phyloP scores from a whole-genome alignment of 2,113 vertebrate species.

The Chionomys nivalis region DNA sequence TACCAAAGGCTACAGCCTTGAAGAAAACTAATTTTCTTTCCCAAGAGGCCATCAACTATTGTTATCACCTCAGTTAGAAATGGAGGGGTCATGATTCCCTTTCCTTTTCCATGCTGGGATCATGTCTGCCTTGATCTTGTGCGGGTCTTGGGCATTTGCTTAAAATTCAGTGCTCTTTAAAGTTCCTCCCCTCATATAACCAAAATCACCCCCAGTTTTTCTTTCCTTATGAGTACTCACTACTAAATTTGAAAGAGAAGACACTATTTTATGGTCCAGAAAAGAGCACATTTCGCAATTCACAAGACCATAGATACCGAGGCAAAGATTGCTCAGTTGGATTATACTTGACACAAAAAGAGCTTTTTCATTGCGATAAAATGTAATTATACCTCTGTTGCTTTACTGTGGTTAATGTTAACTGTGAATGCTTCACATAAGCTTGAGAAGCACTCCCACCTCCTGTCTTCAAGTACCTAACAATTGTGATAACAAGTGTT shows the following conservation, averaged over 20 bases:
- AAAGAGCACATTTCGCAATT: neutral
- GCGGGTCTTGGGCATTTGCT: too few species aligned
- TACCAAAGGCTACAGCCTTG: neutral
- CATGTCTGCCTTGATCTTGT: neutral
- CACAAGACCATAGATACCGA: neutral
- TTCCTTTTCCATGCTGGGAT: neutral
- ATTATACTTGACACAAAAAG: neutral
- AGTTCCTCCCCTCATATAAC: neutral
- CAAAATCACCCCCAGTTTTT: neutral
- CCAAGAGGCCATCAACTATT: neutral
- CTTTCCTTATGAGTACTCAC: neutral
- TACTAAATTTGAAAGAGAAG: neutral
- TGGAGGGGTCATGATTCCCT: neutral
- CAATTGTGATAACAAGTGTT: neutral
- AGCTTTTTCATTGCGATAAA: neutral
- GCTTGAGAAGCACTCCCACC: neutral
- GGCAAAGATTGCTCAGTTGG: fast-evolving
- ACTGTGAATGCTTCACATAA: neutral
- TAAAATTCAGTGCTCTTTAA: neutral
- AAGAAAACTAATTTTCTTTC: neutral
- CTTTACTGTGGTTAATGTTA: neutral
- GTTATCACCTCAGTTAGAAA: neutral
- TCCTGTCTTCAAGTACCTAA: neutral
- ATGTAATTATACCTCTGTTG: neutral
- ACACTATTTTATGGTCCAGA: neutral